Evolutionary conservation across 2,113 vertebrate species (phyloP).

Genomic region (Chaetops frenatus): DNA sequence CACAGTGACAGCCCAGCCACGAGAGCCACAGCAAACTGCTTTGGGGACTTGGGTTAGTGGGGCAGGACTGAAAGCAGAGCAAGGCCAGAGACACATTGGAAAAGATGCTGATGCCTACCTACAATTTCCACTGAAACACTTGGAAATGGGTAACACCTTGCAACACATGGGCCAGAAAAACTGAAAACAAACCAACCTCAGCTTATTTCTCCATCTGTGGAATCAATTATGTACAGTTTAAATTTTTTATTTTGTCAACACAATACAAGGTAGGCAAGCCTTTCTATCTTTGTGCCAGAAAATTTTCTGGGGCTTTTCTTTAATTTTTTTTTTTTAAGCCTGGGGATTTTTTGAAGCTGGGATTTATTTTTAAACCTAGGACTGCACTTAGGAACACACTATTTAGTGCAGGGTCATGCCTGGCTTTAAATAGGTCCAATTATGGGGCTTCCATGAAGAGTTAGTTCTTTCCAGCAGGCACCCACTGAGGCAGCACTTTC

Average conservation of each 20-base stretch:
- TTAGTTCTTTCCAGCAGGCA: not conserved
- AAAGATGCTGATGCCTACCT: not conserved
- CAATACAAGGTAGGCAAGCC: not conserved
- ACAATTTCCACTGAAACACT: not conserved
- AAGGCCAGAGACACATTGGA: not conserved
- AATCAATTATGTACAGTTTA: not conserved
- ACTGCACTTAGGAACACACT: not conserved
- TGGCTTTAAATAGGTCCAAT: not conserved
- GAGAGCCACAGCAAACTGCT: not conserved
- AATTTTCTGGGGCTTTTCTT: not conserved
- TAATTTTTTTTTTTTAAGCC: not conserved
- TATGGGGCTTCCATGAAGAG: not conserved
- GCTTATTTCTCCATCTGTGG: not conserved
- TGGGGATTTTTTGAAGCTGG: not conserved
- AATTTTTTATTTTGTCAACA: not conserved
- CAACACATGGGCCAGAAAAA: not conserved
- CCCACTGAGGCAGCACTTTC: not conserved
- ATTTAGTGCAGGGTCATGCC: not conserved
- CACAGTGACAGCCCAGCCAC: not conserved
- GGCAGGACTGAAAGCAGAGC: not conserved
- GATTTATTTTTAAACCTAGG: not conserved
- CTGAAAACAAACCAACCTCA: not conserved
- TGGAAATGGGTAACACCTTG: not conserved
- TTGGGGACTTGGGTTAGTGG: fast-evolving
- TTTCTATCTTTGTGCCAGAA: not conserved